Percentiles rank a stretch among this genome's conserved stretches.
phyloP scores from a whole-genome alignment of 2,888 invertebrate genomes.

The Tiliacea aurago region DNA sequence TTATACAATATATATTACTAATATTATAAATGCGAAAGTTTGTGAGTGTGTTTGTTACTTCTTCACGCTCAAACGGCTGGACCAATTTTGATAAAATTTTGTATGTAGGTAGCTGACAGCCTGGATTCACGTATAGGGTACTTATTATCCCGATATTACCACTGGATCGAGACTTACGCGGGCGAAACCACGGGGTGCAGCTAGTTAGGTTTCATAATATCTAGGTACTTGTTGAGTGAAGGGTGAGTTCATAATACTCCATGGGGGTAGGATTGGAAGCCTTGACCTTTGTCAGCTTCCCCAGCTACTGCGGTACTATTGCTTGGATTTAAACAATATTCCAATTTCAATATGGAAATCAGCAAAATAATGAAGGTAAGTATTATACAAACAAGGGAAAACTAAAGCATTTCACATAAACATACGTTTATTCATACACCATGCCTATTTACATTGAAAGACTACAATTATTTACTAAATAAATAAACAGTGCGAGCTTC shows the following conservation, averaged over 20 bases:
- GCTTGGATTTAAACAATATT: background rate
- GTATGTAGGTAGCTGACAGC: too few relatives aligned
- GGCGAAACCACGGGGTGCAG: too few relatives aligned
- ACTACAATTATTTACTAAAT: slow-evolving; percentile 76
- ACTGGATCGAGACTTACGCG: too few relatives aligned
- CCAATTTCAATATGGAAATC: too few relatives aligned
- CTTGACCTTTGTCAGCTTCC: slow-evolving; percentile 12
- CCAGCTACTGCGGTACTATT: slow-evolving; percentile 7
- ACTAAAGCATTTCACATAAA: slow-evolving; percentile 56
- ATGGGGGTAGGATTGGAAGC: slow-evolving; percentile 7
- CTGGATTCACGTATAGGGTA: too few relatives aligned
- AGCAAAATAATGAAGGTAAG: background rate
- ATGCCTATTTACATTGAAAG: slow-evolving; percentile 84
- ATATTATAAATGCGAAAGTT: too few relatives aligned
- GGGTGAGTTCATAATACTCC: slow-evolving; percentile 3
- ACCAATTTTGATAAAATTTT: too few relatives aligned
- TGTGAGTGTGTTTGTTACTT: too few relatives aligned
- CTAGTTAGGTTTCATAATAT: too few relatives aligned
- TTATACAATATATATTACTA: too few relatives aligned
- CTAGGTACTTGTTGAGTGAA: background rate
- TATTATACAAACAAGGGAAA: background rate
- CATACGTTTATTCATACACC: slow-evolving; percentile 77
- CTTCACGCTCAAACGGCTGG: too few relatives aligned
- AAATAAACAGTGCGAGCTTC: slow-evolving; percentile 79
- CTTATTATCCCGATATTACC: too few relatives aligned